Evolutionary conservation across 2,888 invertebrate genomes (phyloP).

Genomic region (Dysmachus trigonus): DNA sequence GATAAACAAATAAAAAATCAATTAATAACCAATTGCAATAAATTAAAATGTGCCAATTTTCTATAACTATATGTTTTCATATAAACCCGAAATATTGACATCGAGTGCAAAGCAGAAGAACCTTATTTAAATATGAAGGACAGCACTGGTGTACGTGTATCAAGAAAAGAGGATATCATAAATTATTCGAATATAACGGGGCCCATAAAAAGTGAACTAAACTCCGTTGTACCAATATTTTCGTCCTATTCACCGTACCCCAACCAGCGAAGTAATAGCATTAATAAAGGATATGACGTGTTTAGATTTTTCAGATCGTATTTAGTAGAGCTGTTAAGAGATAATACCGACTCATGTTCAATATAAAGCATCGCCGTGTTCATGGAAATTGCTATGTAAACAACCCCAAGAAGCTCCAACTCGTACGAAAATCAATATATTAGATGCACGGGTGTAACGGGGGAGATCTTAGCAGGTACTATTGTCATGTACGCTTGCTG

Average conservation of each 20-base stretch:
- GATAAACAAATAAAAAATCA: too few relatives aligned
- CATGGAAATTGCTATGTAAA: slow-evolving; percentile 24
- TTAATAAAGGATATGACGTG: neutral
- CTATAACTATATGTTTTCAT: too few relatives aligned
- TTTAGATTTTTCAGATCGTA: neutral
- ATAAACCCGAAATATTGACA: too few relatives aligned
- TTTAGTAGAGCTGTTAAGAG: slow-evolving; percentile 4
- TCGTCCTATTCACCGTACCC: neutral
- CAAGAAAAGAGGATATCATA: neutral
- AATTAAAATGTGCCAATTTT: too few relatives aligned
- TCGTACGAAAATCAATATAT: slow-evolving; percentile 34
- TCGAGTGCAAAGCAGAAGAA: too few relatives aligned
- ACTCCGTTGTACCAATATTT: neutral
- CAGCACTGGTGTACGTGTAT: too few relatives aligned
- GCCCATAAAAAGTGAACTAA: neutral
- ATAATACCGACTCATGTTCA: slow-evolving; percentile 14
- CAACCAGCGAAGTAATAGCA: neutral
- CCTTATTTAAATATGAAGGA: too few relatives aligned
- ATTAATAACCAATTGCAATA: too few relatives aligned
- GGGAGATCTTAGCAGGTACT: neutral
- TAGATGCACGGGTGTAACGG: slow-evolving; percentile 17
- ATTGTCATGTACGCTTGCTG: slow-evolving; percentile 20
- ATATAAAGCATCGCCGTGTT: slow-evolving; percentile 8
- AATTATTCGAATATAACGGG: neutral
- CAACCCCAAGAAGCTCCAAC: neutral